A percentile compares a stretch with the other conserved stretches of the same genome.
Conservation (phyloP, 2,888 invertebrate genomes). For the Dolomedes plantarius region DNA sequence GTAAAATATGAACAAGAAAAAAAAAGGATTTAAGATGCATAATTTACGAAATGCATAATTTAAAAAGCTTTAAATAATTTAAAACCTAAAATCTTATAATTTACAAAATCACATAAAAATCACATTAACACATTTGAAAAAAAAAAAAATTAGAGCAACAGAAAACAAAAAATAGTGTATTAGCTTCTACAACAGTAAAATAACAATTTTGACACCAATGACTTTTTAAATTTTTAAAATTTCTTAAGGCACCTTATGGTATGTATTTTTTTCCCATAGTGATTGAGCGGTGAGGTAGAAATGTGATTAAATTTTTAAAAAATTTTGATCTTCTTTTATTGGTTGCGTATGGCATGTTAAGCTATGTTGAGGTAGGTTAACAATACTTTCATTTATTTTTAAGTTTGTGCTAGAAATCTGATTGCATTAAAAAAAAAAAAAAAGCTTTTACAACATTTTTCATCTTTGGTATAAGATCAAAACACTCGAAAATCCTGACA, state of each 20-base stretch:
- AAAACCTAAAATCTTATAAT: background rate
- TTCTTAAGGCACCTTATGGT: background rate
- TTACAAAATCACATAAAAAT: no score
- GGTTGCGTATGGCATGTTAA: background rate
- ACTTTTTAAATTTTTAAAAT: no score
- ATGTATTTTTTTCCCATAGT: background rate
- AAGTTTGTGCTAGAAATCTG: background rate
- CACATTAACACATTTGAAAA: no score
- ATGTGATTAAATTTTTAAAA: background rate
- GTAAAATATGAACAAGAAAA: background rate
- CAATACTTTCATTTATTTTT: background rate
- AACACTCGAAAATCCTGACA: background rate
- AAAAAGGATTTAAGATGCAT: background rate
- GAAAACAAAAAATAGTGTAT: no score
- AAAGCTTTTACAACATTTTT: no score
- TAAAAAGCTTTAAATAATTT: background rate
- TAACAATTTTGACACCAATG: no score
- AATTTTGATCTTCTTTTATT: background rate
- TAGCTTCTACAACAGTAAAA: no score
- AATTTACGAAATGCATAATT: background rate
- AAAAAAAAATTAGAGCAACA: no score
- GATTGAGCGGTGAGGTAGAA: background rate
- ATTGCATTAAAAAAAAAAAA: background rate
- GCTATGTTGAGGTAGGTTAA: background rate
- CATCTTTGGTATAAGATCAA: background rate